Evolutionary conservation across 2,888 invertebrate species (phyloP), one percentile per base, ranked within the genome.

Genomic region (Plebejus melissa): DNA sequence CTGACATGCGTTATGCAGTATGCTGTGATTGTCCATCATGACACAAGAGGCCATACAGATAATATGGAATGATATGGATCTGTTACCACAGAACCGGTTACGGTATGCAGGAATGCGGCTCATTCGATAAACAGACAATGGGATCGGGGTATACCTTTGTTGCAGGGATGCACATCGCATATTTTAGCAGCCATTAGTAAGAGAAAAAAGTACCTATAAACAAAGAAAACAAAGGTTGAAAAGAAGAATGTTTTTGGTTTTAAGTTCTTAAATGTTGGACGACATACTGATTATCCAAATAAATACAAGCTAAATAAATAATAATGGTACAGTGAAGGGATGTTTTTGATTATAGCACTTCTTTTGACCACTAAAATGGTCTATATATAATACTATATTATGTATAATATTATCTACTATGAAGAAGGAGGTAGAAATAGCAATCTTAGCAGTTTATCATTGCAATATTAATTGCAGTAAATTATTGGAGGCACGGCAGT

Each of bases 41-140:
- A 54, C 54, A 54, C 54, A 54, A 54, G 54, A 54, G 54, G 54
- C 54, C 16, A 16, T 54, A 60, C 60, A 60, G 22, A 28, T 22
- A 22, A 22, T 22, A 22, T 22, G 22, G 22, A 32, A 32, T 28
- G 28, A 82, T 69, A 57, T n/a, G 57, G 60, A 75, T 50, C 82
- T 83, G 88, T 86, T 87, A 86, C 87, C 85, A 86, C 82, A 78
- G 82, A 87, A 90, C 89, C 88, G 88, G 89, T 89, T 80, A 80
- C 78, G 81, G 80, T 80, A 82, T 82, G 81, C 82, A 75, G 82
- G 84, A 84, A 84, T 84, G 84, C 82, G 78, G 83, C 78, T 81
- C 80, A 76, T 77, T 75, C 79, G 81, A 82, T 82, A 80, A 80
- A 78, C 77, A 79, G 79, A 81, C 81, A 81, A 80, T 80, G 77